These are phyloP conservation scores for Zygaena filipendulae DNA, from an alignment of 2,888 invertebrate genomes.

Conservation along the genomic window DNA sequence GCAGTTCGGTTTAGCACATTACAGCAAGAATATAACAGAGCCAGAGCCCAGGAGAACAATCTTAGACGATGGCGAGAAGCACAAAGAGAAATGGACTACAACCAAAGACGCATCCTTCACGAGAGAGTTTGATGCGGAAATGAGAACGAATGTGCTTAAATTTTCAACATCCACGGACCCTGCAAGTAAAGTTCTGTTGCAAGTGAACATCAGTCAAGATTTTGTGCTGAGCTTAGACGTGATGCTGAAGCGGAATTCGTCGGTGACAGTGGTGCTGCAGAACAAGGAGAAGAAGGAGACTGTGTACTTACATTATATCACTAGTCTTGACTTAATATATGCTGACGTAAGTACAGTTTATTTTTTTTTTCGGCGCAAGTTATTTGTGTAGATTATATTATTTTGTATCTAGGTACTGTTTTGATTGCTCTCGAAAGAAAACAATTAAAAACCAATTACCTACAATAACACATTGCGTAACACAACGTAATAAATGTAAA, in stretches of 20 bases:
- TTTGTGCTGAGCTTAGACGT: conserved; percentile 82
- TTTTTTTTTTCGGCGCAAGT: background rate
- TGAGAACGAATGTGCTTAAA: conserved; percentile 73
- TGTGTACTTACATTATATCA: conserved; percentile 86
- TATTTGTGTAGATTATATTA: background rate
- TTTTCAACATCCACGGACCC: conserved; percentile 78
- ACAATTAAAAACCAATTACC: too few relatives aligned
- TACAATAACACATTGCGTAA: too few relatives aligned
- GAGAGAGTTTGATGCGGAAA: conserved; percentile 68
- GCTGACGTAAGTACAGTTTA: conserved; percentile 67
- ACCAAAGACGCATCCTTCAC: conserved; percentile 75
- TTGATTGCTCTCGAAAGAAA: too few relatives aligned
- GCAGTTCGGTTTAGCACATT: conserved; percentile 97
- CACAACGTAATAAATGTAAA: too few relatives aligned
- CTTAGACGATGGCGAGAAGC: conserved; percentile 80
- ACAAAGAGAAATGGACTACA: conserved; percentile 76
- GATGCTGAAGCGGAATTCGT: conserved; percentile 80
- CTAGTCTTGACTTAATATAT: conserved; percentile 77
- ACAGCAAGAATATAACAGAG: conserved; percentile 93
- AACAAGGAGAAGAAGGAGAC: conserved; percentile 78
- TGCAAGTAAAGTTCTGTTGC: conserved; percentile 75
- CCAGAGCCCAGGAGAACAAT: conserved; percentile 77
- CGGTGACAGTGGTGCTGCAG: conserved; percentile 81
- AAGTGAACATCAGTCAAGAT: conserved; percentile 64
- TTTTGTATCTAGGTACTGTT: too few relatives aligned